Base-by-base conservation (phyloP, 2,113 vertebrate genomes). In the Tetraodon nigroviridis region DNA sequence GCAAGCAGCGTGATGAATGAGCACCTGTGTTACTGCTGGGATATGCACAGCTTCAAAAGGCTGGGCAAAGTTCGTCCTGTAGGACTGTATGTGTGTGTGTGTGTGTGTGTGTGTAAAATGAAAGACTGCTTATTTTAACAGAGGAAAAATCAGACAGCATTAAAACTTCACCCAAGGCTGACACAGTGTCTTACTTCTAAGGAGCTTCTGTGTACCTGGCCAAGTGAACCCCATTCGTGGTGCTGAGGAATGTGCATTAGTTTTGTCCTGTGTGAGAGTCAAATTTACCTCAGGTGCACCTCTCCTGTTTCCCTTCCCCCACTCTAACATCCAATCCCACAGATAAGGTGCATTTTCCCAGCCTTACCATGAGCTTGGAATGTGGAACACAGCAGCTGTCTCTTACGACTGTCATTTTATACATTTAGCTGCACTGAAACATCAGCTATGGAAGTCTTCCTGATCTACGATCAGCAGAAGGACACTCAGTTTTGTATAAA, bases 161-260 rank as follows among this genome's bases (percentile, higher is more conserved):
- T 81, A 85, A 86, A 87, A 85, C 84, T 73, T 86, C 87, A 89
- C 89, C 84, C 73, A 84, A 82, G 81, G 86, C 85, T 84, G 81
- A 87, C 83, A 87, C 83, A 75, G 69, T 79, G 10, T 83, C 79
- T 71, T 75, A 73, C 82, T 73, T 91, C 82, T 91, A 88, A 89
- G 86, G 86, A 80, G 84, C 88, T 90, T 90, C 88, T 91, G 90
- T 90, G 86, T 86, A 51, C 62, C 59, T 55, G 69, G 89, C 89
- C 88, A 90, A 88, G 66, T 87, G 84, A 90, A 86, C 87, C 79
- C 81, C 65, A 50, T 83, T 87, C 71, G 61, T 72, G 75, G 82
- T 86, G 85, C 78, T 52, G 83, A 89, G 85, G 89, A 90, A 91
- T 89, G 88, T 89, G 86, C 86, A 90, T 90, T 89, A 89, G 84